phyloP scores from a whole-genome alignment of 2,888 invertebrate genomes.

The Desoria tigrina region DNA sequence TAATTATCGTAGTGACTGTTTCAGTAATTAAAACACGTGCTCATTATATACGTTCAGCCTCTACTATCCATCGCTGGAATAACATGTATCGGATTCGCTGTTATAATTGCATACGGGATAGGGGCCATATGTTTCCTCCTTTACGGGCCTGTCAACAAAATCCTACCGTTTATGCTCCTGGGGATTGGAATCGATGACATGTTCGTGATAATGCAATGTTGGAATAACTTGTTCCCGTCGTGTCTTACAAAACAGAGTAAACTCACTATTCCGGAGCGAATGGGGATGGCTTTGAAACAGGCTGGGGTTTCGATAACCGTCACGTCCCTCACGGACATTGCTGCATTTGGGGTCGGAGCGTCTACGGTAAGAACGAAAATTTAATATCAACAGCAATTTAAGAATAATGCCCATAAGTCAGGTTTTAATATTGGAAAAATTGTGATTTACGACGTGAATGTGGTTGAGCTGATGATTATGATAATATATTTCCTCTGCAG shows the following conservation, averaged over 20 bases:
- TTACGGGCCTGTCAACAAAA: constrained; percentile 79
- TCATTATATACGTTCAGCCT: constrained; percentile 60
- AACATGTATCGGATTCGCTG: constrained; percentile 71
- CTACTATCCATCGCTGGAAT: constrained; percentile 70
- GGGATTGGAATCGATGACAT: constrained; percentile 75
- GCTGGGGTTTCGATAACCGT: constrained; percentile 81
- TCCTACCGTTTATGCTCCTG: constrained; percentile 78
- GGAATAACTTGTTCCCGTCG: constrained; percentile 62
- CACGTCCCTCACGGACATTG: constrained; percentile 78
- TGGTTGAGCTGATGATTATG: too few relatives aligned
- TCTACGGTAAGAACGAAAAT: constrained; percentile 67
- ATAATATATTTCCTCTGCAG: constrained; percentile 57
- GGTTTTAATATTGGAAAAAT: too few relatives aligned
- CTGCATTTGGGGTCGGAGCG: constrained; percentile 76
- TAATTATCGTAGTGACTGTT: constrained; percentile 16
- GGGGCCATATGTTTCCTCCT: constrained; percentile 71
- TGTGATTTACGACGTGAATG: too few relatives aligned
- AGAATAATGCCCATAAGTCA: too few relatives aligned
- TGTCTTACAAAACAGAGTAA: constrained; percentile 23
- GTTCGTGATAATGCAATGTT: constrained; percentile 78
- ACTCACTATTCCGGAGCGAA: constrained; percentile 63
- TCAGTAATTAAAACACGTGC: constrained; percentile 7
- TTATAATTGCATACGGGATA: constrained; percentile 69
- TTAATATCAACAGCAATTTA: too few relatives aligned
- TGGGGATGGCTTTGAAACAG: constrained; percentile 72